These are phyloP conservation scores for Lepus timidus DNA, from an alignment of 2,113 vertebrate genomes.

Conservation along the genomic window DNA sequence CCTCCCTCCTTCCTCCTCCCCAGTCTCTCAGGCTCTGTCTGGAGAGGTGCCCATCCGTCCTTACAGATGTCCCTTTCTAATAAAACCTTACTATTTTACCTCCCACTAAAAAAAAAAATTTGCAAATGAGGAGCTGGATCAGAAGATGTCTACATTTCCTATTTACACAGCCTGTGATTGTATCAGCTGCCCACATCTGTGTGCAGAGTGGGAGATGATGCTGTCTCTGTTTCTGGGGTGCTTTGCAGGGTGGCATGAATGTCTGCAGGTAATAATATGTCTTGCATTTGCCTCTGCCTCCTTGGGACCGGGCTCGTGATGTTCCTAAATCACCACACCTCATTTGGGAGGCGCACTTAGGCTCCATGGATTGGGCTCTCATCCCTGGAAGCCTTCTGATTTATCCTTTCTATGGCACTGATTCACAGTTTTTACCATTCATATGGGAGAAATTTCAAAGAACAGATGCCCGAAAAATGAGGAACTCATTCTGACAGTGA, in stretches of 20 bases:
- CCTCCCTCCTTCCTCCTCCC: no score
- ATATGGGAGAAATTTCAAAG: not conserved
- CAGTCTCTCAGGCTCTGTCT: no score
- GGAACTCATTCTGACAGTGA: not conserved
- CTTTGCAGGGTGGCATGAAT: not conserved
- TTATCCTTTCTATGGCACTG: not conserved
- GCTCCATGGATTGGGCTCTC: not conserved
- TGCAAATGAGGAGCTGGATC: not conserved
- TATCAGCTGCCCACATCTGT: not conserved
- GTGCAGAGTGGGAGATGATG: not conserved
- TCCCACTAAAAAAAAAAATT: not conserved
- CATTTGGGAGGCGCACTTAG: not conserved
- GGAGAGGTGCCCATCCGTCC: no score
- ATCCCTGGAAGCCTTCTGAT: not conserved
- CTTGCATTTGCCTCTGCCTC: not conserved
- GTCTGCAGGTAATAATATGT: not conserved
- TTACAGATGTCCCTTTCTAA: no score
- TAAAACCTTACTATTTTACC: no score
- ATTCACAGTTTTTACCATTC: conserved; percentile 19
- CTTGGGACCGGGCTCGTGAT: not conserved
- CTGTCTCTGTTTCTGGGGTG: not conserved
- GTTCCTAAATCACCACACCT: not conserved
- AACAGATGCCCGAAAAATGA: not conserved
- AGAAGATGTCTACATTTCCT: not conserved
- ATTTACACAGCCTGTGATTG: not conserved